Percentiles rank a stretch among this genome's conserved stretches.
These are phyloP conservation scores for Eilema depressum DNA, from an alignment of 2,888 invertebrate genomes.

Conservation along the genomic window DNA sequence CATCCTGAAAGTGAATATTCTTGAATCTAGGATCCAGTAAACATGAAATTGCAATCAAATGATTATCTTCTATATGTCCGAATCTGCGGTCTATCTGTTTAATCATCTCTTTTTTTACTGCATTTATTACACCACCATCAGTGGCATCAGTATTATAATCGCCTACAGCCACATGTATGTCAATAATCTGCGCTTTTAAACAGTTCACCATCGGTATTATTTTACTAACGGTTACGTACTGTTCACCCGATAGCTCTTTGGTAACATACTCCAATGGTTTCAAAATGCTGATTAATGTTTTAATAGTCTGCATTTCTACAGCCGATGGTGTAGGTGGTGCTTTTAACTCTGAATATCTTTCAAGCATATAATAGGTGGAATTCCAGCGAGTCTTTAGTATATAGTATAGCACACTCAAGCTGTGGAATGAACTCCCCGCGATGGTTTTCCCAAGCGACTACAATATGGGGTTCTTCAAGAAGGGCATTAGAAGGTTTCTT, in stretches of 20 bases:
- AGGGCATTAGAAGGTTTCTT: too few species aligned
- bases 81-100: slow-evolving; percentile 40
- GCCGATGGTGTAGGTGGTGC: slow-evolving; percentile 39
- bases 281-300: slow-evolving; percentile 53
- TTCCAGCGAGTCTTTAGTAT: slow-evolving; percentile 40
- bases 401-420: too few species aligned
- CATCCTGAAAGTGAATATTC: too few species aligned
- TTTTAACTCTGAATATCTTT: slow-evolving; percentile 31
- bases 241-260: slow-evolving; percentile 47
- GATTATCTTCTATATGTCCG: slow-evolving; percentile 37
- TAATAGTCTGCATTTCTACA: slow-evolving; percentile 39
- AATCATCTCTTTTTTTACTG: slow-evolving; percentile 30
- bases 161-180: slow-evolving; percentile 17
- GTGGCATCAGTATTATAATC: not conserved
- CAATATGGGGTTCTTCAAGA: too few species aligned
- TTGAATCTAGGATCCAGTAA: too few species aligned
- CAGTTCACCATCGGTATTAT: slow-evolving; percentile 42
- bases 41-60: slow-evolving; percentile 34
- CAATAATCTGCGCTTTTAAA: slow-evolving; percentile 34
- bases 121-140: not conserved
- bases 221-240: slow-evolving; percentile 47
- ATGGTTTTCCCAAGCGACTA: too few species aligned
- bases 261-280: slow-evolving; percentile 48
- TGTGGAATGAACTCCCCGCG: too few species aligned
- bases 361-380: slow-evolving; percentile 36